Base-by-base conservation (phyloP, 1,140 invertebrate genomes). In the Panulirus ornatus region DNA sequence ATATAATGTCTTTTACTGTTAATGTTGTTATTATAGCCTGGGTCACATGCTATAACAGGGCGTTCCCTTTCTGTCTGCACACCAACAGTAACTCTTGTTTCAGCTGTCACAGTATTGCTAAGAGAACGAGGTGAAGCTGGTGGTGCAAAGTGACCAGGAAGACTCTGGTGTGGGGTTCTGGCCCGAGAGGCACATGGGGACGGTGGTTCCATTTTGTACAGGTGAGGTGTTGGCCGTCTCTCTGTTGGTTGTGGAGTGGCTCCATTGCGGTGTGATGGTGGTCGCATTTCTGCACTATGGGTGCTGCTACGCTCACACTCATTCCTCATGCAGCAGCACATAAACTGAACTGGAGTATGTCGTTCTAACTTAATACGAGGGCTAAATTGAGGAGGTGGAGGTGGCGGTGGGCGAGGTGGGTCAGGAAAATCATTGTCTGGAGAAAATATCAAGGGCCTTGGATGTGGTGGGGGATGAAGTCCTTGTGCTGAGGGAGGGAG, bases 291-390 rank as follows among this genome's bases (percentile, higher is more conserved):
- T 19, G 90, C 90, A 51, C 90, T 91, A 11, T 91, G 90, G 5
- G 66, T 66, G 40, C 90, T 91, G 51, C 58, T 91, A 19, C 92
- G 81, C 36, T 91, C 90, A 38, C 92, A 92, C 82, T 92, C 92
- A 63, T 92, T 92, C n/a, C 92, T 76, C 66, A 92, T 91, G 34
- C 92, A 92, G 66, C 92, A 92, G 71, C 92, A 92, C 78, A 88
- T 86, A 54, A 90, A 92, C 30, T 84, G 71, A 14, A 89, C 86
- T n/a, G 92, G 92, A 9, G 92, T 92, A 22, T 92, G 92, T 9
- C 92, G 78, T 73, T 92, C 92, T 63, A 91, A 19, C 71, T 92
- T 92, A 40, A 92, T 91, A 22, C 89, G 89, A 5, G 85, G 92
- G 42, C 92, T 92, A 27, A 90, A 78, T 83, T 92, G 92, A 22